phyloP scores from a whole-genome alignment of 1,140 invertebrate genomes.

The Aphaenogaster ashmeadi region DNA sequence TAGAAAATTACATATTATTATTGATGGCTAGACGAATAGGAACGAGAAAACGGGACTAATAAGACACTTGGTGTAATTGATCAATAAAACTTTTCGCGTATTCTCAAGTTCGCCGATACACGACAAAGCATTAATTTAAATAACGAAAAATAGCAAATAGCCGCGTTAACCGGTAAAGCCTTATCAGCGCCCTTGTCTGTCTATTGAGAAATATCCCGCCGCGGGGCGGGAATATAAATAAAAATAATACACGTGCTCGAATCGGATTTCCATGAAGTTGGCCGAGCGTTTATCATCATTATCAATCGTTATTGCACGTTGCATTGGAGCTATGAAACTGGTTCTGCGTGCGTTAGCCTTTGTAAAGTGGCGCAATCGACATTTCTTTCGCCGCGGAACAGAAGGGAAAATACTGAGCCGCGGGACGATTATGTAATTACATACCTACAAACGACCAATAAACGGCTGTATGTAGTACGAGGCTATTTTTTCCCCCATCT shows the following conservation, averaged over 20 bases:
- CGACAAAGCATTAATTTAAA: background rate
- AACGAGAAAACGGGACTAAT: background rate
- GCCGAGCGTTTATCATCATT: slow-evolving; percentile 47
- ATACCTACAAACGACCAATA: slow-evolving; percentile 40
- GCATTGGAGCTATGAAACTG: slow-evolving; percentile 47
- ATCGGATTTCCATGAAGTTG: slow-evolving; percentile 15
- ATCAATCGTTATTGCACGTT: slow-evolving; percentile 58
- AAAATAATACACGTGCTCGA: background rate
- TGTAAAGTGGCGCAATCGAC: slow-evolving; percentile 61
- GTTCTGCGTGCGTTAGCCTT: slow-evolving; percentile 60
- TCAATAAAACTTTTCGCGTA: background rate
- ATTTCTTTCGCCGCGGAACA: slow-evolving; percentile 32
- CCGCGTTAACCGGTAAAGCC: background rate
- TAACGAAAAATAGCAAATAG: background rate
- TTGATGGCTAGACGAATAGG: background rate
- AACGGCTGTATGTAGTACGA: slow-evolving; percentile 28
- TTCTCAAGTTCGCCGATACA: background rate
- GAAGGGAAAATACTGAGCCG: slow-evolving; percentile 39
- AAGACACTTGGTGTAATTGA: background rate
- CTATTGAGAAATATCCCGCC: background rate
- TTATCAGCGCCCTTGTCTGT: slow-evolving; percentile 14
- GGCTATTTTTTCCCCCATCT: slow-evolving; percentile 34
- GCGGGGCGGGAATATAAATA: background rate
- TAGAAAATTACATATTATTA: slow-evolving; percentile 39
- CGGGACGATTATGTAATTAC: slow-evolving; percentile 56